A percentile compares a stretch with the other conserved stretches of the same genome.
Evolutionary conservation across 2,888 invertebrate species (phyloP).

Genomic region (Chaitophorus viminalis): DNA sequence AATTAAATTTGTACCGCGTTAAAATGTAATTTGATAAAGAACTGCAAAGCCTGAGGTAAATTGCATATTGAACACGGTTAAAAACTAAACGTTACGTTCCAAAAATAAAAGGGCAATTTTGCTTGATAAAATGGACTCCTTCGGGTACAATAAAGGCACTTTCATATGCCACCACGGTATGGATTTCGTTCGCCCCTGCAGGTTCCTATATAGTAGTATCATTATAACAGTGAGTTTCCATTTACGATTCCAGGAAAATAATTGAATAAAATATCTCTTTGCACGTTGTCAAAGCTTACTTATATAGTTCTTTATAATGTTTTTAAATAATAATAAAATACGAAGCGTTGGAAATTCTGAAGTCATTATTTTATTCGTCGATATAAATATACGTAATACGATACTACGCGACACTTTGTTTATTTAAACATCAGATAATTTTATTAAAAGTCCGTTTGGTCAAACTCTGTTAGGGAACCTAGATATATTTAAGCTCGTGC

Average conservation of each 20-base stretch:
- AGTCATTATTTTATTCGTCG: not conserved
- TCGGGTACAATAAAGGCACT: not conserved
- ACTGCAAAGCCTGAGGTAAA: not conserved
- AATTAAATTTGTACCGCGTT: not conserved
- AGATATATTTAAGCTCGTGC: not conserved
- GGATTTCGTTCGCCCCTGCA: not conserved
- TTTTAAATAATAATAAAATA: no score
- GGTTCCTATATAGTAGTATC: not conserved
- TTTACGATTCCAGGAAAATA: not conserved
- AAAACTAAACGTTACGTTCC: not conserved
- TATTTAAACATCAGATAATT: not conserved
- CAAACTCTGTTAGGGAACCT: not conserved
- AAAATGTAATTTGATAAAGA: not conserved
- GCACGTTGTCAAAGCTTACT: not conserved
- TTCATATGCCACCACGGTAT: not conserved
- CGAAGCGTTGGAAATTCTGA: not conserved
- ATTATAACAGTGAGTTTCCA: not conserved
- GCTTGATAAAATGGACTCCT: not conserved
- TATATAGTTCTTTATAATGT: no score
- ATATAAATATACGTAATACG: no score
- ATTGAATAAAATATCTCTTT: not conserved
- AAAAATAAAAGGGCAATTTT: not conserved
- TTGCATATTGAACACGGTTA: not conserved
- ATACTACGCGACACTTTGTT: not conserved
- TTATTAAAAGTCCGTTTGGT: not conserved